These are phyloP conservation scores for Euzophera pinguis DNA, from an alignment of 2,888 invertebrate species.

Conservation along the genomic window DNA sequence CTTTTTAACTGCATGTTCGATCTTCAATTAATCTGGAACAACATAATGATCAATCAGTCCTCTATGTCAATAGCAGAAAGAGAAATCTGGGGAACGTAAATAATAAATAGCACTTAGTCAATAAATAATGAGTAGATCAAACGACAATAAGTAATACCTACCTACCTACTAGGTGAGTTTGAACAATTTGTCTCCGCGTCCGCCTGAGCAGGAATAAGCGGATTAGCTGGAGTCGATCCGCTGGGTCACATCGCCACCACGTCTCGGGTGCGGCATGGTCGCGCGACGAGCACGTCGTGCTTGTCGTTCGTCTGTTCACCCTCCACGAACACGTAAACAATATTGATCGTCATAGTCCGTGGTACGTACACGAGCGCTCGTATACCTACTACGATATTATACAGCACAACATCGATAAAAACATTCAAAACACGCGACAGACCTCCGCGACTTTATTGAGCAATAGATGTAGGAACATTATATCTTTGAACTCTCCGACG, in stretches of 20 bases:
- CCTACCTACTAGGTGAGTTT: too few relatives aligned
- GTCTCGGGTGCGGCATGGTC: neutral
- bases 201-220: neutral
- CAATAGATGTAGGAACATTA: too few relatives aligned
- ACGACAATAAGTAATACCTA: too few relatives aligned
- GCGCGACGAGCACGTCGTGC: constrained; percentile 7
- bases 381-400: neutral
- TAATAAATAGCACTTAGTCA: too few relatives aligned
- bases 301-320: constrained; percentile 9
- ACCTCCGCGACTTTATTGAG: constrained; percentile 2
- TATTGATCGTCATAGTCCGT: constrained; percentile 27
- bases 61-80: neutral
- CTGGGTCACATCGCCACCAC: neutral
- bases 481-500: too few relatives aligned
- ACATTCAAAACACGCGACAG: constrained; percentile 2
- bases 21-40: too few relatives aligned
- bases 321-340: constrained; percentile 28
- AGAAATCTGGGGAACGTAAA: neutral
- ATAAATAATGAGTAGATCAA: too few relatives aligned
- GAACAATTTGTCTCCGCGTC: neutral
- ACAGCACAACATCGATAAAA: neutral
- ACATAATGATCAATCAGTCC: neutral
- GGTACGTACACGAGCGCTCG: neutral
- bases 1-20: too few relatives aligned
- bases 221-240: neutral